These are phyloP conservation scores for Acromyrmex charruanus DNA, from an alignment of 1,140 invertebrate genomes.

Conservation along the genomic window DNA sequence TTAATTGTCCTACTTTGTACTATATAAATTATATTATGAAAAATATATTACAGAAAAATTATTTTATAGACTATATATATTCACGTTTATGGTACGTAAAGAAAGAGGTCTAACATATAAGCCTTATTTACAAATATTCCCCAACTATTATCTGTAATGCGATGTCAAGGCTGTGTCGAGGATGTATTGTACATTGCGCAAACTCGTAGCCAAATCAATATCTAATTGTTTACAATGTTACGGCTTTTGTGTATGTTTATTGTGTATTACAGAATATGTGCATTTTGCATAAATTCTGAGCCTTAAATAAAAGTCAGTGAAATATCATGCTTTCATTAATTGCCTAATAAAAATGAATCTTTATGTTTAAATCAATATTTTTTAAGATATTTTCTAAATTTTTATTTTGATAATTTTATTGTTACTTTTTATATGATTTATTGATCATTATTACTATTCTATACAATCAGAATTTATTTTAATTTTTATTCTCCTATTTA, in stretches of 20 bases:
- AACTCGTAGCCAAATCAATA: neutral
- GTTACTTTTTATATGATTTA: neutral
- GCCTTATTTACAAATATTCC: slow-evolving; percentile 20
- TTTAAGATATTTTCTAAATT: neutral
- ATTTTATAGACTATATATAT: slow-evolving; percentile 10
- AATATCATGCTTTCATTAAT: neutral
- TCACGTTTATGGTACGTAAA: slow-evolving; percentile 11
- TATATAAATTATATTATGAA: slow-evolving; percentile 1
- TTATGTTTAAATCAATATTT: neutral
- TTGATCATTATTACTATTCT: too few relatives aligned
- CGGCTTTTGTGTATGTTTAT: slow-evolving; percentile 25
- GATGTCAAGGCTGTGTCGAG: neutral
- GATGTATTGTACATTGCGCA: neutral
- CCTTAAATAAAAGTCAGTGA: slow-evolving; percentile 53
- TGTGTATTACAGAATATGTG: slow-evolving; percentile 10
- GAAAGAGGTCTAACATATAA: slow-evolving; percentile 32
- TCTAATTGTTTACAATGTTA: slow-evolving; percentile 31
- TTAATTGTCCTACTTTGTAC: slow-evolving; percentile 2
- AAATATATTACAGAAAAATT: slow-evolving; percentile 21
- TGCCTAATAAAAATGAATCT: neutral
- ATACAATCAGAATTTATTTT: neutral
- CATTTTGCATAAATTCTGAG: slow-evolving; percentile 2
- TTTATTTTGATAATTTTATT: neutral
- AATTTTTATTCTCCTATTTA: neutral
- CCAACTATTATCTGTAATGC: neutral